phyloP scores from a whole-genome alignment of 2,888 invertebrate genomes.

The Aspidiotus destructor region DNA sequence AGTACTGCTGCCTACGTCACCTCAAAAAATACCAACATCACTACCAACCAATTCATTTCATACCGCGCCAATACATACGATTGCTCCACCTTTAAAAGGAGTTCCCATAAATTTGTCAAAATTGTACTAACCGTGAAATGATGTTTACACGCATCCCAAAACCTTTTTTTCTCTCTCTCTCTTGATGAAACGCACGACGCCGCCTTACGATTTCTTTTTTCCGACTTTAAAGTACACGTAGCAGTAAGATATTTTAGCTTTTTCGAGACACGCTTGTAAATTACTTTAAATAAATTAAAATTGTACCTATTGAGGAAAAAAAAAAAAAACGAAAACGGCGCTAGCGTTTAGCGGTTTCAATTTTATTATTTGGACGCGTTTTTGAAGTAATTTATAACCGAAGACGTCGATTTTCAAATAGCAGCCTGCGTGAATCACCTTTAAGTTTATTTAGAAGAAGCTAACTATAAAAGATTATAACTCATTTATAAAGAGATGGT shows the following conservation, averaged over 20 bases:
- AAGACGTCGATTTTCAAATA: constrained; percentile 15
- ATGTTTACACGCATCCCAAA: too few relatives aligned
- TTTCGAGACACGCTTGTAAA: neutral
- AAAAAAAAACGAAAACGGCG: constrained; percentile 20
- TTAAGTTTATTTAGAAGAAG: constrained; percentile 25
- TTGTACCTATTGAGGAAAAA: neutral
- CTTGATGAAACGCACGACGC: neutral
- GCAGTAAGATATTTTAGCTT: neutral
- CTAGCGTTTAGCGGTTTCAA: constrained; percentile 24
- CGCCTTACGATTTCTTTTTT: constrained; percentile 1
- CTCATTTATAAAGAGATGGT: constrained; percentile 30
- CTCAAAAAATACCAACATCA: too few relatives aligned
- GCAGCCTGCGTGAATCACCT: constrained; percentile 14
- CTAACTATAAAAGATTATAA: constrained; percentile 30
- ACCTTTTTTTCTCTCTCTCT: too few relatives aligned
- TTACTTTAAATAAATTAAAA: constrained; percentile 20
- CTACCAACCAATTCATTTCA: too few relatives aligned
- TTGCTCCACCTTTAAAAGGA: too few relatives aligned
- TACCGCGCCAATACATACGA: too few relatives aligned
- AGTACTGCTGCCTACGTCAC: too few relatives aligned
- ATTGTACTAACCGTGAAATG: too few relatives aligned
- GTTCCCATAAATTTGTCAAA: too few relatives aligned
- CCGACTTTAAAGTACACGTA: neutral
- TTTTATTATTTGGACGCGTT: constrained; percentile 16
- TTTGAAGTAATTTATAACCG: constrained; percentile 4